phyloP scores from a whole-genome alignment of 2,888 invertebrate genomes.

The Antheraea assamensis region DNA sequence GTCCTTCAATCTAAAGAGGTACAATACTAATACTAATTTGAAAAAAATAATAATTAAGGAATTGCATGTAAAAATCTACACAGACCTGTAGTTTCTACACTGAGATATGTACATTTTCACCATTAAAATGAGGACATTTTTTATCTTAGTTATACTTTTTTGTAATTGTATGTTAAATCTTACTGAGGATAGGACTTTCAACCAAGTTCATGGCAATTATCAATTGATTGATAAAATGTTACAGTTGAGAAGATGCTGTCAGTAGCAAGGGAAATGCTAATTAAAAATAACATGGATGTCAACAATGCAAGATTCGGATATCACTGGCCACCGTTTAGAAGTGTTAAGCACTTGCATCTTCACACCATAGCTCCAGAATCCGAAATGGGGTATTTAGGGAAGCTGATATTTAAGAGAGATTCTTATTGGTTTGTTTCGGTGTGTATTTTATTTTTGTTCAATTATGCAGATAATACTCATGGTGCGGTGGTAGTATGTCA shows the following conservation, averaged over 20 bases:
- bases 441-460: constrained; percentile 53
- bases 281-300: constrained; percentile 70
- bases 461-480: no score
- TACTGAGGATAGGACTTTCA: not conserved
- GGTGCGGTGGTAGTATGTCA: no score
- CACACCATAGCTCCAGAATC: constrained; percentile 92
- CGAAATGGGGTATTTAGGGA: constrained; percentile 86
- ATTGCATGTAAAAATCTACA: no score
- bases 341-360: constrained; percentile 91
- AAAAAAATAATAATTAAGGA: no score
- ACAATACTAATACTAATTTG: no score
- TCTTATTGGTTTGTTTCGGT: constrained; percentile 93
- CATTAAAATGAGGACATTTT: no score
- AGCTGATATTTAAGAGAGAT: constrained; percentile 86
- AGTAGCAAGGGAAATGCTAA: constrained; percentile 68
- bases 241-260: constrained; percentile 86
- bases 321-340: constrained; percentile 95
- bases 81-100: no score
- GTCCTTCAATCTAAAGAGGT: no score
- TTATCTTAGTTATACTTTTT: no score
- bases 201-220: not conserved
- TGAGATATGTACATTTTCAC: no score
- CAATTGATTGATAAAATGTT: constrained; percentile 31
- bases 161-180: no score
- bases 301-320: constrained; percentile 85